Evolutionary conservation across 92 coral and sea anemone species (phyloP).

Genomic region (Pocillopora grandis): DNA sequence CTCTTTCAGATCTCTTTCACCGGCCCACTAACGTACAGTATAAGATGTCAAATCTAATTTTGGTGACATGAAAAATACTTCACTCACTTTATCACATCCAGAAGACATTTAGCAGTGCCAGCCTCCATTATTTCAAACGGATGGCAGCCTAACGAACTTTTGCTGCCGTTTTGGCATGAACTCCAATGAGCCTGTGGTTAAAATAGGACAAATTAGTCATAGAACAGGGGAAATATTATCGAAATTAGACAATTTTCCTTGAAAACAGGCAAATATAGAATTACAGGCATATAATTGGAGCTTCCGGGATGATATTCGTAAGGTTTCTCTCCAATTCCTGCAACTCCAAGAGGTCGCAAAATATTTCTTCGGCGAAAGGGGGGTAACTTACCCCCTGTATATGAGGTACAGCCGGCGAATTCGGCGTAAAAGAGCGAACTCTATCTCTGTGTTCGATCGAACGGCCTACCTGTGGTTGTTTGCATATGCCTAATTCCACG

Average conservation of each 20-base stretch:
- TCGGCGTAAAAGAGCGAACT: constrained; percentile 57
- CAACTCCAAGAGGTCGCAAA: constrained; percentile 26
- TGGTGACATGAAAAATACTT: neutral
- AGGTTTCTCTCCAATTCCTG: constrained; percentile 45
- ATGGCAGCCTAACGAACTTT: neutral
- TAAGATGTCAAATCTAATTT: constrained; percentile 12
- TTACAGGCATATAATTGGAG: constrained; percentile 8
- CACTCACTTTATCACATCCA: constrained; percentile 95
- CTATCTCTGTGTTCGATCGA: constrained; percentile 72
- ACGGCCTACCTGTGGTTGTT: constrained; percentile 85
- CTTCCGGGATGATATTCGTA: constrained; percentile 36
- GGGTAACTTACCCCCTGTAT: constrained; percentile 77
- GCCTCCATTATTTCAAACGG: constrained; percentile 78
- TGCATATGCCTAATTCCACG: constrained; percentile 78
- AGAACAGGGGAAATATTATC: neutral
- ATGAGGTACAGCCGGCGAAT: constrained; percentile 64
- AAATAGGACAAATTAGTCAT: constrained; percentile 5
- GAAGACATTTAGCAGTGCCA: constrained; percentile 83
- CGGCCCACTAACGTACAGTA: neutral
- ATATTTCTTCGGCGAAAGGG: constrained; percentile 30
- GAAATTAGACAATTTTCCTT: constrained; percentile 16
- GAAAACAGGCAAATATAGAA: constrained; percentile 27
- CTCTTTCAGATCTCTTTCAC: neutral
- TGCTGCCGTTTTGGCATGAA: neutral
- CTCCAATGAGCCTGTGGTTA: constrained; percentile 21